A percentile compares a stretch with the other conserved stretches of the same genome.
phyloP scores from a whole-genome alignment of 2,888 invertebrate species.

The Aspidiotus rigidus region DNA sequence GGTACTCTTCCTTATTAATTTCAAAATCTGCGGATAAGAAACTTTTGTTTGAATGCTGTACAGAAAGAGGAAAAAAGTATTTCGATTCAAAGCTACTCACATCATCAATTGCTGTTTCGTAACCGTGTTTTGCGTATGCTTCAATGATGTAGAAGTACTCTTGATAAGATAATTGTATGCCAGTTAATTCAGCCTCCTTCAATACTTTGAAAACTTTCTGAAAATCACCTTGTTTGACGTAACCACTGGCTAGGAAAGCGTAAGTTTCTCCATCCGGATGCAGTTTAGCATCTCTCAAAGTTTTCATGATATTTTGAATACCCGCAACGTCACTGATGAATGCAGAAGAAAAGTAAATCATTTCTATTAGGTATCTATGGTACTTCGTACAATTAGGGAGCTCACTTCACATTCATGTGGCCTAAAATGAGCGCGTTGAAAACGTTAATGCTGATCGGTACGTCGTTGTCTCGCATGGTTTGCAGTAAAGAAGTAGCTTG shows the following conservation, averaged over 20 bases:
- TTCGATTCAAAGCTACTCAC: constrained; percentile 39
- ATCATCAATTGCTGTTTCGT: constrained; percentile 54
- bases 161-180: constrained; percentile 58
- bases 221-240: constrained; percentile 66
- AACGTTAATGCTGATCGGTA: constrained; percentile 71
- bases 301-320: constrained; percentile 63
- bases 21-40: constrained; percentile 45
- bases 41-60: no score
- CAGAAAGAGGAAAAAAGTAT: no score
- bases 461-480: constrained; percentile 67
- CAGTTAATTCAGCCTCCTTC: constrained; percentile 53
- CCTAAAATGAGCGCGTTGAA: constrained; percentile 79
- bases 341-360: background rate
- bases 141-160: constrained; percentile 66
- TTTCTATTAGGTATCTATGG: background rate
- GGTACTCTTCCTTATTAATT: constrained; percentile 51
- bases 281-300: constrained; percentile 70
- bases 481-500: constrained; percentile 76
- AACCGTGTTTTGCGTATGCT: constrained; percentile 56
- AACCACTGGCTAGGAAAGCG: constrained; percentile 62
- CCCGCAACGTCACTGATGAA: constrained; percentile 64
- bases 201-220: constrained; percentile 52
- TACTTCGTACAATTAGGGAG: constrained; percentile 35
- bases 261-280: constrained; percentile 70
- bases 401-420: constrained; percentile 62